phyloP scores from a whole-genome alignment of 2,797 vertebrate species.

The Malacoraja senta region DNA sequence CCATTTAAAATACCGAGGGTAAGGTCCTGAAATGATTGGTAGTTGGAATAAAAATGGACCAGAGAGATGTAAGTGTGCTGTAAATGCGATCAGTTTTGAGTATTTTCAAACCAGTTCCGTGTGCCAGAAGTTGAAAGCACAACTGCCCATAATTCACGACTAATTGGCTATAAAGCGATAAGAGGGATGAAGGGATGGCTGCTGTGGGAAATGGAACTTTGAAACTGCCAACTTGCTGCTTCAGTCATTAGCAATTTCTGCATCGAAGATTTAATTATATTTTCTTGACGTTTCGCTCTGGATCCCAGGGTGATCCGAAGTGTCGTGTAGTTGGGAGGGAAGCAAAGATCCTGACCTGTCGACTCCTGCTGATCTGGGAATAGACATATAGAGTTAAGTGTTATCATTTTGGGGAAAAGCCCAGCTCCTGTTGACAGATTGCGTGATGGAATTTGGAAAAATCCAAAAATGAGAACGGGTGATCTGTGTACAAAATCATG shows the following conservation, averaged over 20 bases:
- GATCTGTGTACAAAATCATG: no score
- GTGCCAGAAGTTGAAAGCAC: not conserved
- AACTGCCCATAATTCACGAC: not conserved
- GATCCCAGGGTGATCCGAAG: not conserved
- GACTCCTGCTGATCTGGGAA: not conserved
- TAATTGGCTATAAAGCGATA: slow-evolving; percentile 12
- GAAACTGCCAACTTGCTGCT: not conserved
- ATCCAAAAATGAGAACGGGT: not conserved
- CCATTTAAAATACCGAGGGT: no score
- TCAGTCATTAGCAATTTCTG: not conserved
- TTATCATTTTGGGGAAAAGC: not conserved
- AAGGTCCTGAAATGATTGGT: not conserved
- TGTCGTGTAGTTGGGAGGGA: not conserved
- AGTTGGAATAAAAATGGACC: not conserved
- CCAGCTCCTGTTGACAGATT: not conserved
- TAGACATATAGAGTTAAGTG: not conserved
- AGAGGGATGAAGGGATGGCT: not conserved
- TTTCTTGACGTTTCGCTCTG: not conserved
- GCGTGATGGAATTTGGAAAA: not conserved
- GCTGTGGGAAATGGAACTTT: not conserved
- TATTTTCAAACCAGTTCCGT: not conserved
- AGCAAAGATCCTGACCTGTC: not conserved
- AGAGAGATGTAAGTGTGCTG: not conserved
- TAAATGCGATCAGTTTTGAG: not conserved
- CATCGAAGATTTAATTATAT: not conserved